Conservation (phyloP, 1,140 invertebrate species). For the Drosophila miranda region DNA sequence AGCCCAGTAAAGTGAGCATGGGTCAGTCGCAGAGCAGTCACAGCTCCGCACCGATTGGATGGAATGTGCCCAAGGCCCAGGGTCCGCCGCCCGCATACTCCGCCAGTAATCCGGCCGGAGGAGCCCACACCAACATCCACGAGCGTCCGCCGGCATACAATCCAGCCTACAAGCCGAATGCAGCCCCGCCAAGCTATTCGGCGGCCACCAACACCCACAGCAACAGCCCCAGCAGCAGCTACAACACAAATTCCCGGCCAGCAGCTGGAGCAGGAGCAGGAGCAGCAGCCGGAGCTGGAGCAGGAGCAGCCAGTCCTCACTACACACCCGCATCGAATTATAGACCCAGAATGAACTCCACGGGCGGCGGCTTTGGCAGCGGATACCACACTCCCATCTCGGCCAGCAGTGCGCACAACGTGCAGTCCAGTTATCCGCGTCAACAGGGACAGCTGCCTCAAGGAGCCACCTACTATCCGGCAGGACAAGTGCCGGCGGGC, state of each 20-base stretch:
- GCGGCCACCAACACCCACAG: slow-evolving; percentile 50
- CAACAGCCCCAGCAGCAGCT: slow-evolving; percentile 27
- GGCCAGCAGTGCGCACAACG: slow-evolving; percentile 60
- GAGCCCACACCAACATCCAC: slow-evolving; percentile 69
- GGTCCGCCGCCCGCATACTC: slow-evolving; percentile 75
- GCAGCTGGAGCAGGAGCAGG: slow-evolving; percentile 3
- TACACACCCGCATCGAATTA: slow-evolving; percentile 52
- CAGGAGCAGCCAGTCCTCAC: slow-evolving; percentile 10
- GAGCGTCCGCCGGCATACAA: slow-evolving; percentile 75
- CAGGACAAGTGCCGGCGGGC: slow-evolving; percentile 57
- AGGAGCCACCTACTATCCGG: slow-evolving; percentile 66
- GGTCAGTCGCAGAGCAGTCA: slow-evolving; percentile 31
- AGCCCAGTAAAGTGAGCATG: slow-evolving; percentile 20
- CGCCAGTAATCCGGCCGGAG: slow-evolving; percentile 58
- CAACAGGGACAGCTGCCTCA: slow-evolving; percentile 54
- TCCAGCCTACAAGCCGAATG: slow-evolving; percentile 51
- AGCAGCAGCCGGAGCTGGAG: slow-evolving; percentile 5
- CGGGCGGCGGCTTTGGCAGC: slow-evolving; percentile 55
- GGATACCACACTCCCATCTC: slow-evolving; percentile 59
- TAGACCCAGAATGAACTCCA: slow-evolving; percentile 59
- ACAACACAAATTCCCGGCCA: slow-evolving; percentile 22
- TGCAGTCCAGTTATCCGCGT: slow-evolving; percentile 73
- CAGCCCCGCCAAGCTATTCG: slow-evolving; percentile 50
- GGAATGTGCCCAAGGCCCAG: slow-evolving; percentile 73
- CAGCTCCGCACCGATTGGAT: slow-evolving; percentile 54